Evolutionary conservation across 1,140 invertebrate genomes (phyloP).

Genomic region (Drosophila santomea): DNA sequence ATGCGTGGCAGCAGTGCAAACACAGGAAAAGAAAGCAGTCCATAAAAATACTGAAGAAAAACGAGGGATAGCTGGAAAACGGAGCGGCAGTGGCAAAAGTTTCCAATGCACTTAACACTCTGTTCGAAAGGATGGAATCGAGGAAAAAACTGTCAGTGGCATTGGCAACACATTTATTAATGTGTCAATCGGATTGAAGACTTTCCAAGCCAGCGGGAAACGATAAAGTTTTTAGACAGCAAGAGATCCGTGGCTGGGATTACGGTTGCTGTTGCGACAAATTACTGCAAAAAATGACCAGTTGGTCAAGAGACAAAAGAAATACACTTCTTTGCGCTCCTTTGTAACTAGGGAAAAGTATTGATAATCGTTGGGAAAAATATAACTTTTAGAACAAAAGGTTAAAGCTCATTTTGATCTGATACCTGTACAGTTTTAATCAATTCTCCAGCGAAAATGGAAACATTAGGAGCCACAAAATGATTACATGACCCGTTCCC

Average conservation of each 20-base stretch:
- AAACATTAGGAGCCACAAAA: slow-evolving; percentile 65
- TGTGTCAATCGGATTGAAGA: slow-evolving; percentile 78
- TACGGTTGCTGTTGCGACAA: neutral
- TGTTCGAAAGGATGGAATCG: slow-evolving; percentile 38
- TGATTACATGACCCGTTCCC: slow-evolving; percentile 61
- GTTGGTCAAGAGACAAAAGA: neutral
- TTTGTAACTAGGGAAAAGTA: neutral
- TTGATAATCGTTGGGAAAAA: too few species aligned
- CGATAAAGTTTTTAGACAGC: slow-evolving; percentile 29
- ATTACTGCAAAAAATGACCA: neutral
- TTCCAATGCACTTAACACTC: slow-evolving; percentile 81
- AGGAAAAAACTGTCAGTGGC: slow-evolving; percentile 68
- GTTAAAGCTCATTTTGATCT: neutral
- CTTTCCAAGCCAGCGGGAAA: slow-evolving; percentile 14
- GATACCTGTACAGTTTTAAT: slow-evolving; percentile 39
- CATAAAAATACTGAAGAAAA: slow-evolving; percentile 36
- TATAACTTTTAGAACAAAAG: neutral
- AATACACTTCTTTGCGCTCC: neutral
- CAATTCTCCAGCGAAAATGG: slow-evolving; percentile 45
- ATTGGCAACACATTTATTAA: slow-evolving; percentile 80
- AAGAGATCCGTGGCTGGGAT: neutral
- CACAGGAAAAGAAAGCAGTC: slow-evolving; percentile 45
- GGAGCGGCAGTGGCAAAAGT: slow-evolving; percentile 47
- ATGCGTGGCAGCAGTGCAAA: slow-evolving; percentile 72
- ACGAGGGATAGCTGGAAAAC: neutral